Conservation (phyloP, 2,797 vertebrate species). For the Syngnathus acus region DNA sequence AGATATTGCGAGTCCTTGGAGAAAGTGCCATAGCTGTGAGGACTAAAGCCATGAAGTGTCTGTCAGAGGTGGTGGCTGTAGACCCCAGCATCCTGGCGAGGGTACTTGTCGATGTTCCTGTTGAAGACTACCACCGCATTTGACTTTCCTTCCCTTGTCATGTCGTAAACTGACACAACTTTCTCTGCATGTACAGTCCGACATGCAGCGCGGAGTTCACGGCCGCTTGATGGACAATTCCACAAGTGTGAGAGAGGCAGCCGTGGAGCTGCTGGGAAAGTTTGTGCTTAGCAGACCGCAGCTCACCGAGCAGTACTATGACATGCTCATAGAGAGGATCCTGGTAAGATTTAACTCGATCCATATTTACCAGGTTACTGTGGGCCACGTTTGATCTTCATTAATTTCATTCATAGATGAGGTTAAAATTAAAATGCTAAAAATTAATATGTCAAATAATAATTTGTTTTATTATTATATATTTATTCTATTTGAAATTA, state of each 20-base stretch:
- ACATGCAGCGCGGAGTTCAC: slow-evolving; percentile 96
- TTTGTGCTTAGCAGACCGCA: slow-evolving; percentile 95
- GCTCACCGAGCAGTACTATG: slow-evolving; percentile 98
- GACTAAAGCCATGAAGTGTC: slow-evolving; percentile 99
- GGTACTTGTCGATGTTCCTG: slow-evolving; percentile 62
- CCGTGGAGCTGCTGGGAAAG: slow-evolving; percentile 88
- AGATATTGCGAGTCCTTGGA: slow-evolving; percentile 95
- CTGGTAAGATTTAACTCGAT: slow-evolving; percentile 66
- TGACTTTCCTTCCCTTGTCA: not conserved
- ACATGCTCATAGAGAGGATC: slow-evolving; percentile 97
- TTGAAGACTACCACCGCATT: not conserved
- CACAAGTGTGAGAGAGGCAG: slow-evolving; percentile 93
- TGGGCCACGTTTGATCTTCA: not conserved
- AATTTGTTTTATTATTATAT: no score
- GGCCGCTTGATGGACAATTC: slow-evolving; percentile 96
- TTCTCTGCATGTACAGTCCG: slow-evolving; percentile 68
- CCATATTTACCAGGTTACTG: not conserved
- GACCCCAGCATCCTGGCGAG: slow-evolving; percentile 96
- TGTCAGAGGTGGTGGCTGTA: slow-evolving; percentile 96
- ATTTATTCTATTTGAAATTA: not conserved
- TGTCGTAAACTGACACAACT: slow-evolving; percentile 5
- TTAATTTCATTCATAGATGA: not conserved
- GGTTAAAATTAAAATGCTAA: not conserved
- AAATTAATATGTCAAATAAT: no score
- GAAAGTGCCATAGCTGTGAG: slow-evolving; percentile 98